These are phyloP conservation scores for Bujurquina vittata DNA, from an alignment of 2,113 vertebrate species.

Conservation along the genomic window DNA sequence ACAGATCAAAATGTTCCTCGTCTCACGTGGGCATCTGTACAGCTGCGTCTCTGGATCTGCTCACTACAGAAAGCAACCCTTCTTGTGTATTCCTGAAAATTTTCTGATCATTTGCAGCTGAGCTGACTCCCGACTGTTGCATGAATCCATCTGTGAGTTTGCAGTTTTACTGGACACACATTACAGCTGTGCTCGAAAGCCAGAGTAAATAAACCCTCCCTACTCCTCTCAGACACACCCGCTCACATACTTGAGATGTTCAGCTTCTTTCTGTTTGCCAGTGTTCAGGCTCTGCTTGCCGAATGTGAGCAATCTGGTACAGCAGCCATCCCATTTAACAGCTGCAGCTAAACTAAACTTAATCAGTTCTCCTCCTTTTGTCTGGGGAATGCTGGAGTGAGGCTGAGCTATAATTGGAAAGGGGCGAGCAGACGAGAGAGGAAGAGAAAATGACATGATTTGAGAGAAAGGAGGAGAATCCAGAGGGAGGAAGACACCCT, in stretches of 20 bases:
- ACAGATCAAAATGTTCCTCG: slow-evolving; percentile 11
- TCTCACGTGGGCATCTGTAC: background rate
- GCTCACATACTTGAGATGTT: background rate
- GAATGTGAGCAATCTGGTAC: background rate
- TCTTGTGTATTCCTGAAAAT: background rate
- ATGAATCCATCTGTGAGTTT: background rate
- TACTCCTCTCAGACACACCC: slow-evolving; percentile 15
- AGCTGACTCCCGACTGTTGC: background rate
- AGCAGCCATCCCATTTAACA: slow-evolving; percentile 3
- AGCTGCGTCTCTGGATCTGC: background rate
- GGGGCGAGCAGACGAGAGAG: slow-evolving; percentile 19
- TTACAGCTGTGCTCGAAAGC: background rate
- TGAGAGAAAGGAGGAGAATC: background rate
- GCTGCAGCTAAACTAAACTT: slow-evolving; percentile 32
- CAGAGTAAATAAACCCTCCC: background rate
- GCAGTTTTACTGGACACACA: background rate
- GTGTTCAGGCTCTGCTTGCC: background rate
- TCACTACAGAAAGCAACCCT: background rate
- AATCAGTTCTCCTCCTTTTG: slow-evolving; percentile 25
- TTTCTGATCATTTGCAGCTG: background rate
- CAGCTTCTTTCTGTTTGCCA: background rate
- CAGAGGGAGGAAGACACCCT: background rate
- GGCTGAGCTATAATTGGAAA: slow-evolving; percentile 37
- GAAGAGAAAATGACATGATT: slow-evolving; percentile 2
- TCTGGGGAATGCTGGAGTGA: slow-evolving; percentile 1